phyloP scores from a whole-genome alignment of 2,888 invertebrate genomes.

The Nymphalis c-album region DNA sequence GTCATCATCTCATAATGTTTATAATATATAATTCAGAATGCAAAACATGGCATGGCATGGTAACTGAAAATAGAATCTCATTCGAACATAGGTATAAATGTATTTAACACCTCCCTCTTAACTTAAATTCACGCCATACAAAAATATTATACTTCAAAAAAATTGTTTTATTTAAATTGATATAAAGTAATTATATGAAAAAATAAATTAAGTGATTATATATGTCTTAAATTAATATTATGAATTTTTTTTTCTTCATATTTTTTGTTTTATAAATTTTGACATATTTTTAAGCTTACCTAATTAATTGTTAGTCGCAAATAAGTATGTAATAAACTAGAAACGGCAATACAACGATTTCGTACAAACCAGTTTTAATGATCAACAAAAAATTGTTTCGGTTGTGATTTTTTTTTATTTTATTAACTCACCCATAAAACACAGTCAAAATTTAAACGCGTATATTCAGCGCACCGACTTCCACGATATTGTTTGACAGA shows the following conservation, averaged over 20 bases:
- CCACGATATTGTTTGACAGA: constrained; percentile 15
- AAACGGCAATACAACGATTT: no score
- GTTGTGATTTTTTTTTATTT: background rate
- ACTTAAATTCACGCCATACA: background rate
- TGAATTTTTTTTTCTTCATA: no score
- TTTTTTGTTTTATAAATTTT: no score
- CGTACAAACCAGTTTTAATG: background rate
- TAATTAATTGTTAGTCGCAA: no score
- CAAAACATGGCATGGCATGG: constrained; percentile 19
- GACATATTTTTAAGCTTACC: no score
- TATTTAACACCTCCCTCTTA: background rate
- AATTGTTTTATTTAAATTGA: background rate
- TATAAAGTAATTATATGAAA: no score
- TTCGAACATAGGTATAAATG: background rate
- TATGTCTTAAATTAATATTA: no score
- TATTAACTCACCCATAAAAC: constrained; percentile 63
- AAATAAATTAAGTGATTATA: no score
- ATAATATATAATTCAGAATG: constrained; percentile 2
- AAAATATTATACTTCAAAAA: background rate
- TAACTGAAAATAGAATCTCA: constrained; percentile 21
- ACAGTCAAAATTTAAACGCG: constrained; percentile 35
- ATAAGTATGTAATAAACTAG: no score
- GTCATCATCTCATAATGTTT: constrained; percentile 18
- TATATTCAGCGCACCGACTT: constrained; percentile 13
- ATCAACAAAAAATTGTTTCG: background rate